phyloP scores from a whole-genome alignment of 2,888 invertebrate species.

The Oscheius myriophilus region DNA sequence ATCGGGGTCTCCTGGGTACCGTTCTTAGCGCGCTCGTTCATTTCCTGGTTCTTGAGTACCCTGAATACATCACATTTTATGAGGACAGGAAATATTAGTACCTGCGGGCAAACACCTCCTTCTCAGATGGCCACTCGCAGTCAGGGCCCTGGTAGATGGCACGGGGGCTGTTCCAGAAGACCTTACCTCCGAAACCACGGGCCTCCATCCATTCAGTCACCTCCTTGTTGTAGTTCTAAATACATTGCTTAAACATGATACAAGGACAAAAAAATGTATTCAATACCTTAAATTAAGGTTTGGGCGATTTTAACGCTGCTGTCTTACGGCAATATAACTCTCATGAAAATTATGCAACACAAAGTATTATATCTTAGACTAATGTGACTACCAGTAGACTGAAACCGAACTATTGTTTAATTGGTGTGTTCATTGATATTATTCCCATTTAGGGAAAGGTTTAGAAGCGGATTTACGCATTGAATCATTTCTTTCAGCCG shows the following conservation, averaged over 20 bases:
- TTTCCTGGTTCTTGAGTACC: conserved; percentile 69
- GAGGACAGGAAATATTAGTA: conserved; percentile 17
- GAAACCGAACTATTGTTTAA: too few relatives aligned
- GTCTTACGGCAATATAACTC: too few relatives aligned
- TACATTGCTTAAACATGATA: conserved; percentile 10
- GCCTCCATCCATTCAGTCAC: conserved; percentile 67
- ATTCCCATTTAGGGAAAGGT: too few relatives aligned
- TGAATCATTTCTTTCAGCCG: too few relatives aligned
- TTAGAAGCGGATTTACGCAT: too few relatives aligned
- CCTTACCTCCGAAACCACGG: conserved; percentile 70
- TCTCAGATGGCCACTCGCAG: conserved; percentile 71
- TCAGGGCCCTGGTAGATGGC: conserved; percentile 71
- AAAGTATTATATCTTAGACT: not conserved
- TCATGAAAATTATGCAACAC: not conserved
- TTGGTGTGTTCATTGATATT: too few relatives aligned
- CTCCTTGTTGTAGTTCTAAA: conserved; percentile 69
- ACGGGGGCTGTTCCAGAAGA: conserved; percentile 71
- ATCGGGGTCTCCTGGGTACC: conserved; percentile 52
- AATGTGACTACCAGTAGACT: too few relatives aligned
- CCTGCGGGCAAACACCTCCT: conserved; percentile 70
- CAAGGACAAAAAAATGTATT: too few relatives aligned
- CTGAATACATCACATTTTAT: conserved; percentile 30
- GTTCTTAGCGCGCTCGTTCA: conserved; percentile 55
- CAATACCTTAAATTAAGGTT: too few relatives aligned
- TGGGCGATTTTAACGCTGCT: too few relatives aligned